A percentile compares a stretch with the other conserved stretches of the same genome.
These are phyloP conservation scores for Chelonia mydas DNA, from an alignment of 2,797 vertebrate genomes.

Conservation along the genomic window DNA sequence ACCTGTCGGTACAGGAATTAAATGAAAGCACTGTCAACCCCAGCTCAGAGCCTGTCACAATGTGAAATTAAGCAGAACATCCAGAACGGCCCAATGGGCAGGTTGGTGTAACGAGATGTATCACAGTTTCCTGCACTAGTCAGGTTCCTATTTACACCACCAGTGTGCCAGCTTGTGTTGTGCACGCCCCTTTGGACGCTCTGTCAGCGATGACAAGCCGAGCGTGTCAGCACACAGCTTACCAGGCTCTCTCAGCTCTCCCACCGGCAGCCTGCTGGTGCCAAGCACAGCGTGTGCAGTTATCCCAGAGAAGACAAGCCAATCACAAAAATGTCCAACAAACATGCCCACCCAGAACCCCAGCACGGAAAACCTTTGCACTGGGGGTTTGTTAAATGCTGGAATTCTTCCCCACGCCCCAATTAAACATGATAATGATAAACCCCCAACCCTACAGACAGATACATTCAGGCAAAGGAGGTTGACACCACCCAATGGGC, in stretches of 20 bases:
- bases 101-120: too few species aligned
- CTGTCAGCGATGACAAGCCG: background rate
- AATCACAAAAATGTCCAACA: background rate
- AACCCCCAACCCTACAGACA: background rate
- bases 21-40: too few species aligned
- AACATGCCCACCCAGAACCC: background rate
- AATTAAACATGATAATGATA: background rate
- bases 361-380: background rate
- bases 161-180: too few species aligned
- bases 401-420: background rate
- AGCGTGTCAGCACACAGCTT: background rate
- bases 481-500: background rate
- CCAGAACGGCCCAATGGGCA: too few species aligned
- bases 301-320: background rate
- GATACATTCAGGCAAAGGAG: background rate
- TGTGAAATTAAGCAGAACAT: too few species aligned
- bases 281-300: background rate
- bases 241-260: background rate
- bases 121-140: too few species aligned
- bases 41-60: too few species aligned
- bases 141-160: too few species aligned
- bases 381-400: background rate
- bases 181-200: too few species aligned
- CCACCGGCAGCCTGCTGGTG: too few species aligned
- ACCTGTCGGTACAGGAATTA: too few species aligned